These are phyloP conservation scores for Didymodactylos carnosus DNA, from an alignment of 2,888 invertebrate species.

Conservation along the genomic window DNA sequence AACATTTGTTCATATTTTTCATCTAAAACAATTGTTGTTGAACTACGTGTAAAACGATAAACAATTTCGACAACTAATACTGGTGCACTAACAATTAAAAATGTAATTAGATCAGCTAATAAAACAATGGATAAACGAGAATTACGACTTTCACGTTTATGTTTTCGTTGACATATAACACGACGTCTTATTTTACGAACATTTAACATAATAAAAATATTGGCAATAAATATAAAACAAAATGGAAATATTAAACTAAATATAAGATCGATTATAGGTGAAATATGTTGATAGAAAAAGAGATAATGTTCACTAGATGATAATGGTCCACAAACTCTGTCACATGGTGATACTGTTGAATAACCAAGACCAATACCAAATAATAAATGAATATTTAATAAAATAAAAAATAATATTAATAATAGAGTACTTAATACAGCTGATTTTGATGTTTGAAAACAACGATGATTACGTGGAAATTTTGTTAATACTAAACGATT, in stretches of 20 bases:
- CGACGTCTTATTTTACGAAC: neutral
- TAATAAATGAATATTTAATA: neutral
- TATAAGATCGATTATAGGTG: neutral
- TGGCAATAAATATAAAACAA: neutral
- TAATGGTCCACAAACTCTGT: neutral
- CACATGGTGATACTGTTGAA: neutral
- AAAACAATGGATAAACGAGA: neutral
- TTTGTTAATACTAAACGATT: neutral
- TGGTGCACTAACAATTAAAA: neutral
- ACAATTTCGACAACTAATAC: neutral
- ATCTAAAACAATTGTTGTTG: too few species aligned
- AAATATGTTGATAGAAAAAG: neutral
- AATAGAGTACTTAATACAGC: neutral
- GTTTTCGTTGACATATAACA: neutral
- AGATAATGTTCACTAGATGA: neutral
- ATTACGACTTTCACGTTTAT: neutral
- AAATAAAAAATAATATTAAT: neutral
- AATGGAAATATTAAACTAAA: neutral
- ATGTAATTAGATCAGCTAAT: neutral
- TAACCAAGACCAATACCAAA: neutral
- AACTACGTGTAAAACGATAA: neutral
- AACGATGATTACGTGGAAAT: neutral
- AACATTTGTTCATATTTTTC: neutral
- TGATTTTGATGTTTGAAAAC: neutral
- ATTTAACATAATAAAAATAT: neutral